Evolutionary conservation across 2,113 vertebrate species (phyloP), one percentile per base, ranked within the genome.

Genomic region (Toxotes chatareus): DNA sequence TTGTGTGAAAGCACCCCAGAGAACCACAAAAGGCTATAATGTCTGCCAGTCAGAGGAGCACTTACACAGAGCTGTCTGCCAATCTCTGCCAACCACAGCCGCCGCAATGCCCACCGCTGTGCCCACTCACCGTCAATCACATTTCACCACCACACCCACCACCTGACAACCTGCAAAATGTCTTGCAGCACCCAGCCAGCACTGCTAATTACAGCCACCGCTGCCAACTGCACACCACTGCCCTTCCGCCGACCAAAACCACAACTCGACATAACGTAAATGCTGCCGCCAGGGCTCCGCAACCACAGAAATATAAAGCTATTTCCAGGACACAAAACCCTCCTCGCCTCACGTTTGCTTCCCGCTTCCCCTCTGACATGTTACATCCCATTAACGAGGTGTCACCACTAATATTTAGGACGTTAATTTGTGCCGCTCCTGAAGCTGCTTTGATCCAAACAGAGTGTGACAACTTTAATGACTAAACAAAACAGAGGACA

Each of bases 381-480:
- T 66, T 76, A 68, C 72, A 80, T 84, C 82, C 90, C 90, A 89
- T 92, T 92, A 92, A 90, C 75, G 59, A 81, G 74, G 90, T 89
- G 90, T 90, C 89, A 80, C 53, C 73, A 12, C 83, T 80, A 79
- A 92, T 89, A 89, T 89, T 82, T 69, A 64, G 86, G 80, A 67
- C 69, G 67, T 47, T 91, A 84, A 93, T 93, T 89, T 79, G 86
- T 9, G 53, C 40, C 65, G 76, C 88, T 89, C 78, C 90, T 55
- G 68, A 78, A 88, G 86, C 83, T 0, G 61, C 88, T 91, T 88
- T 94, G 93, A 93, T 92, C 86, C 83, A 84, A 90, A 93, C 78
- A 5, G 73, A 85, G 68, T 86, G 87, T 88, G 92, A 93, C 92
- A 92, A 89, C 87, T 92, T 91, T 93, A 94, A 93, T 90, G 90